Evolutionary conservation across 2,797 vertebrate species (phyloP), one percentile per base, ranked within the genome.

Genomic region (Lagocephalus sceleratus): DNA sequence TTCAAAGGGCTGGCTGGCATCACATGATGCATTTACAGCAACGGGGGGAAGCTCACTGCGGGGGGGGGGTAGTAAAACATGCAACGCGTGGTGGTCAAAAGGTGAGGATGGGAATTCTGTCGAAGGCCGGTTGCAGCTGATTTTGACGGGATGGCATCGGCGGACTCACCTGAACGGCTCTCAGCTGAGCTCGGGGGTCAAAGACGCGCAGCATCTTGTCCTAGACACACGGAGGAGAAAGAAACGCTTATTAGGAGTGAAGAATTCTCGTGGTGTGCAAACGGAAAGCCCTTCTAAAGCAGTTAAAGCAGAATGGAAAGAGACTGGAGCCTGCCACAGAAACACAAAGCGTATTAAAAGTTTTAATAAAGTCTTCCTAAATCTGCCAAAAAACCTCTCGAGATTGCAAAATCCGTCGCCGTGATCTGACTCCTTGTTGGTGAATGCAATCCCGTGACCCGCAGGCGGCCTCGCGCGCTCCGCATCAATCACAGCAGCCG

Each of bases 161-260:
- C 25, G 16, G 29, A 57, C 87, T 75, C 92, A 94, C 96, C 95
- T 96, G 94, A 54, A 93, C 90, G 42, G 92, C 87, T 46, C 86
- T 78, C 0, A 91, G 67, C 76, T 92, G 85, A 26, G 89, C 87
- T 83, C 96, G 88, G 17, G 94, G 94, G 82, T 98, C 96, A 76
- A 96, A 98, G 71, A 97, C 88, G 23, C 93, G 85, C 59, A 98
- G 83, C 81, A 93, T 94, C 86, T 94, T 98, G 87, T 98, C 96
- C 96, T 98, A 54, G 16, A 74, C 25, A 68, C 52, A 60, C 16
- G 1, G 2, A 17, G 41, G 14, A 54, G 9, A 44, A 35, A 10
- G 26, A 29, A 9, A 35, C 14, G 14, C 29, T 29, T 29, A 35
- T n/a, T 11, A 66, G 39, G 16, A 1, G 5, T 23, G 38, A 43